phyloP scores from a whole-genome alignment of 2,888 invertebrate species.

The Ryuthela nishihirai region DNA sequence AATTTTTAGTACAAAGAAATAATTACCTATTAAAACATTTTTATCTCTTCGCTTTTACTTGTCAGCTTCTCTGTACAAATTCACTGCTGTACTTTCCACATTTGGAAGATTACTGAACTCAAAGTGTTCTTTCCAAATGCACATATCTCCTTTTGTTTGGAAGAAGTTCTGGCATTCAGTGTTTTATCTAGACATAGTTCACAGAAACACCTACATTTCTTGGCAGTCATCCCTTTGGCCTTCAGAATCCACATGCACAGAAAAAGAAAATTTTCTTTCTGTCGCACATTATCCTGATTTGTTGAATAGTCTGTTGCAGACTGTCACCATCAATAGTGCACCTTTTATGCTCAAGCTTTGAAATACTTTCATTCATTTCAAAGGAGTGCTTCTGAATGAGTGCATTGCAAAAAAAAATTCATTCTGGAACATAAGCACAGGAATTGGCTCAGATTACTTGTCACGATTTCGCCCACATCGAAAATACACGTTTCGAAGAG shows the following conservation, averaged over 20 bases:
- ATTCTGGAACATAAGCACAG: too few relatives aligned
- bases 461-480: too few relatives aligned
- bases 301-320: slow-evolving; percentile 75
- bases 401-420: too few relatives aligned
- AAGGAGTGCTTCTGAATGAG: too few relatives aligned
- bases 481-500: too few relatives aligned
- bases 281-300: slow-evolving; percentile 73
- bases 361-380: too few relatives aligned
- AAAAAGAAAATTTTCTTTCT: slow-evolving; percentile 82
- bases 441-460: too few relatives aligned
- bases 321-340: too few relatives aligned
- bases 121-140: slow-evolving; percentile 96
- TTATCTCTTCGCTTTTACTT: slow-evolving; percentile 82
- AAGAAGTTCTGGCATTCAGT: slow-evolving; percentile 86
- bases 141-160: slow-evolving; percentile 79
- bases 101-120: slow-evolving; percentile 62
- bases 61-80: slow-evolving; percentile 86
- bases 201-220: slow-evolving; percentile 81
- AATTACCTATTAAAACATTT: slow-evolving; percentile 73
- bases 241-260: slow-evolving; percentile 92
- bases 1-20: too few relatives aligned
- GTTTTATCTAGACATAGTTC: slow-evolving; percentile 85
- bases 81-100: slow-evolving; percentile 70
- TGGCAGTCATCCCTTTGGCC: slow-evolving; percentile 78
- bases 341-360: too few relatives aligned